Evolutionary conservation across 2,797 vertebrate species (phyloP).

Genomic region (Liparis tanakae): DNA sequence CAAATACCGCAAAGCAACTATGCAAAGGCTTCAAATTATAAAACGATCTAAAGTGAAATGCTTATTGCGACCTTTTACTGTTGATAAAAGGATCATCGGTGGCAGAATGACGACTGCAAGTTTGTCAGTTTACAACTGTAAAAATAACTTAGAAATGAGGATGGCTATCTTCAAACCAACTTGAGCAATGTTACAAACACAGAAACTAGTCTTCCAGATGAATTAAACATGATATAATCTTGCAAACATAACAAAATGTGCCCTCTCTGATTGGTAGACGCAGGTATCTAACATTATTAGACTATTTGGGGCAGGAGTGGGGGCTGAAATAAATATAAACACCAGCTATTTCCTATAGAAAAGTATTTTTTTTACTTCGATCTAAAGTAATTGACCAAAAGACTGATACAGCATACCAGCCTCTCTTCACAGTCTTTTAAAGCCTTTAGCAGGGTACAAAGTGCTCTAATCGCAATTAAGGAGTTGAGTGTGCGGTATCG

Average conservation of each 20-base stretch:
- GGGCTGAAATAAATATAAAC: constrained; percentile 46
- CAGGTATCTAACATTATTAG: constrained; percentile 50
- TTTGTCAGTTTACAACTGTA: constrained; percentile 28
- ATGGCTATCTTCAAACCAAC: constrained; percentile 40
- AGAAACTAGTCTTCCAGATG: constrained; percentile 40
- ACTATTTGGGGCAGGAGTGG: constrained; percentile 27
- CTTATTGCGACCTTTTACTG: constrained; percentile 10
- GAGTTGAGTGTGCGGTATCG: constrained; percentile 33
- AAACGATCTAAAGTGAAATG: constrained; percentile 23
- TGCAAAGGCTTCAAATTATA: constrained; percentile 10
- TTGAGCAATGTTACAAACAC: constrained; percentile 38
- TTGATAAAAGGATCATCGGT: constrained; percentile 6
- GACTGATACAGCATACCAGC: constrained; percentile 52
- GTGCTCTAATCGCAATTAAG: constrained; percentile 65
- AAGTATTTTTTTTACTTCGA: constrained; percentile 24
- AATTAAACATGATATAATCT: constrained; percentile 39
- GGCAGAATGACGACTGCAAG: constrained; percentile 41
- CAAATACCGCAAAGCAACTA: constrained; percentile 23
- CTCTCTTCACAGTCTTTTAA: constrained; percentile 75
- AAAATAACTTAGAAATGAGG: constrained; percentile 32
- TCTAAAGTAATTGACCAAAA: constrained; percentile 39
- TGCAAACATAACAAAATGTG: constrained; percentile 50
- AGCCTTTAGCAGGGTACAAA: constrained; percentile 72
- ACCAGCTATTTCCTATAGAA: constrained; percentile 41
- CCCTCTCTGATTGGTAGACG: constrained; percentile 70